Conservation (phyloP, 2,113 vertebrate species). For the Erinaceus europaeus region DNA sequence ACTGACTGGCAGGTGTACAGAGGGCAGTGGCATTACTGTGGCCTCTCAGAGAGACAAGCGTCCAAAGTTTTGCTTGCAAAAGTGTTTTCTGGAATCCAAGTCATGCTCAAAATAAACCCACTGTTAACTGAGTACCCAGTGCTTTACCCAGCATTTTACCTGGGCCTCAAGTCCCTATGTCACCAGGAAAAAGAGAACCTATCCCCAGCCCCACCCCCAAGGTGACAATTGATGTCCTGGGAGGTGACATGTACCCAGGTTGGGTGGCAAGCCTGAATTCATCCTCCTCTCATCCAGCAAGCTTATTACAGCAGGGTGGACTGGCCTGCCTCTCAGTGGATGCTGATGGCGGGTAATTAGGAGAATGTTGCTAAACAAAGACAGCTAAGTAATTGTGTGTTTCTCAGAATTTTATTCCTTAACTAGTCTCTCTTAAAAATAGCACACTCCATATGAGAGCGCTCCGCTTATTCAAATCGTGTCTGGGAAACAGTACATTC, state of each 20-base stretch:
- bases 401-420: conserved; percentile 66
- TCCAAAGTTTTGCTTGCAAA: too few relatives aligned
- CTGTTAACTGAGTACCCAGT: too few relatives aligned
- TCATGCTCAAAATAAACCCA: too few relatives aligned
- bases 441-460: conserved; percentile 67
- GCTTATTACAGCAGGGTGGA: not conserved
- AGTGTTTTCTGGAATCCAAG: too few relatives aligned
- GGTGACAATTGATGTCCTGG: not conserved
- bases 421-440: conserved; percentile 76
- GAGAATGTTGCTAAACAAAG: conserved; percentile 74
- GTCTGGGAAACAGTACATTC: conserved; percentile 13
- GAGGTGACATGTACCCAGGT: not conserved
- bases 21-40: too few relatives aligned
- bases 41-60: too few relatives aligned
- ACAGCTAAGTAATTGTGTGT: conserved; percentile 69
- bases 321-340: conserved; percentile 60
- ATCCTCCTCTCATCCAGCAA: conserved; percentile 11
- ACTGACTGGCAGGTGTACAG: too few relatives aligned
- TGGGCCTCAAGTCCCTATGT: not conserved
- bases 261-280: not conserved
- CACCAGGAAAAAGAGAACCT: not conserved
- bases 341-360: conserved; percentile 60
- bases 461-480: conserved; percentile 58
- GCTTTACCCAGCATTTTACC: too few relatives aligned
- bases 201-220: fast-evolving